phyloP scores from a whole-genome alignment of 2,797 vertebrate genomes.

The Holocentrus rufus region DNA sequence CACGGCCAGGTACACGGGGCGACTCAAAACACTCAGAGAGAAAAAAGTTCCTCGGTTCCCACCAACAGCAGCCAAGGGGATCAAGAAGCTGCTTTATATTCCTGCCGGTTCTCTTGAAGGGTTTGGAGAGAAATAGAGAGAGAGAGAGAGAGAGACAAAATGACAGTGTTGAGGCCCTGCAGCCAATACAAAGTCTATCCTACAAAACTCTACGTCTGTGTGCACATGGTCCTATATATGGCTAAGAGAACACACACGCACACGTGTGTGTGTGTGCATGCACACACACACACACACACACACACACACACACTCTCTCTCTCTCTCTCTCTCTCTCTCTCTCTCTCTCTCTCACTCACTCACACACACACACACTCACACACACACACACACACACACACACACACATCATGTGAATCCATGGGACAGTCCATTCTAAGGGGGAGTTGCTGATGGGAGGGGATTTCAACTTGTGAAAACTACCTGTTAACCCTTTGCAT shows the following conservation, averaged over 20 bases:
- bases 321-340: neutral
- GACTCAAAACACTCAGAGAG: constrained; percentile 18
- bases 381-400: constrained; percentile 45
- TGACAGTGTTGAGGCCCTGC: constrained; percentile 39
- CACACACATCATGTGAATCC: constrained; percentile 83
- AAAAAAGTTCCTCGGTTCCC: constrained; percentile 61
- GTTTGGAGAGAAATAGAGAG: constrained; percentile 42
- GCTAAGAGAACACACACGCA: constrained; percentile 82
- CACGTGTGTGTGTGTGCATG: constrained; percentile 1
- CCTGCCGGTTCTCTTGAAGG: constrained; percentile 61
- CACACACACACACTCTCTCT: constrained; percentile 1
- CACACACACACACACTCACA: constrained; percentile 54
- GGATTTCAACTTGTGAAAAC: constrained; percentile 71
- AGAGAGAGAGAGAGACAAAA: constrained; percentile 19
- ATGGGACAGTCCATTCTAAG: constrained; percentile 87
- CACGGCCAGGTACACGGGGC: constrained; percentile 30
- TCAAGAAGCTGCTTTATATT: constrained; percentile 68
- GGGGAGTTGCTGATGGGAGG: constrained; percentile 79
- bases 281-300: constrained; percentile 31
- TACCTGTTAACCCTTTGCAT: constrained; percentile 74
- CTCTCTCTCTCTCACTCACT: constrained; percentile 19
- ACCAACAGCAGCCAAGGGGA: constrained; percentile 58
- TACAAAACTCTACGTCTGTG: constrained; percentile 74
- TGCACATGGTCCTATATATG: constrained; percentile 92
- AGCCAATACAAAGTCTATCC: constrained; percentile 70